Conservation (phyloP, 2,888 invertebrate genomes). For the Ennomos erosarius region DNA sequence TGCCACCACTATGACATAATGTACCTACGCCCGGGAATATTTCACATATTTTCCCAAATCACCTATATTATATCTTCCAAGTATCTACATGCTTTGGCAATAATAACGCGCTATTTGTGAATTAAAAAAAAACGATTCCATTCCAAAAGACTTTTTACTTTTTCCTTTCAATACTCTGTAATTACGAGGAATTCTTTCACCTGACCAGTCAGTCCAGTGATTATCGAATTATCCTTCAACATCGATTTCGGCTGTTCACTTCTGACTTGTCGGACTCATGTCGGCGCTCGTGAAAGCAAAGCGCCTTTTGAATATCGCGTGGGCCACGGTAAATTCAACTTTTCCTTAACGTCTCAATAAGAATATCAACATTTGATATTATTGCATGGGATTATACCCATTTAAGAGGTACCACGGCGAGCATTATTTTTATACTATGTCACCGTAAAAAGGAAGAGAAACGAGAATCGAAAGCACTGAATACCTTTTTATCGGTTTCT, state of each 20-base stretch:
- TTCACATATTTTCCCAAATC: too few relatives aligned
- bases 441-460: slow-evolving; percentile 34
- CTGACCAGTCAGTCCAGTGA: background rate
- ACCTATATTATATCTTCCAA: too few relatives aligned
- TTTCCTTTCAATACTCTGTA: too few relatives aligned
- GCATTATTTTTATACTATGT: slow-evolving; percentile 36
- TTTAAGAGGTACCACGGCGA: slow-evolving; percentile 26
- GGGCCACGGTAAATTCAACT: slow-evolving; percentile 42
- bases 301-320: slow-evolving; percentile 16
- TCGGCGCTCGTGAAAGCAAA: slow-evolving; percentile 8
- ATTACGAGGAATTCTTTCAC: too few relatives aligned
- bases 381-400: slow-evolving; percentile 48
- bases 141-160: too few relatives aligned
- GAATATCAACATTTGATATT: slow-evolving; percentile 50
- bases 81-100: too few relatives aligned
- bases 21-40: too few relatives aligned
- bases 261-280: slow-evolving; percentile 1
- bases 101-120: too few relatives aligned
- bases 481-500: slow-evolving; percentile 31
- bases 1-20: too few relatives aligned
- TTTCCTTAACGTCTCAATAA: slow-evolving; percentile 62
- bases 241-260: slow-evolving; percentile 1
- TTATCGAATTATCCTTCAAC: slow-evolving; percentile 1
- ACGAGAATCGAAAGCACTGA: slow-evolving; percentile 27
- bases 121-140: too few relatives aligned